These are phyloP conservation scores for Drosophila pegasa DNA, from an alignment of 2,888 invertebrate species.

Conservation along the genomic window DNA sequence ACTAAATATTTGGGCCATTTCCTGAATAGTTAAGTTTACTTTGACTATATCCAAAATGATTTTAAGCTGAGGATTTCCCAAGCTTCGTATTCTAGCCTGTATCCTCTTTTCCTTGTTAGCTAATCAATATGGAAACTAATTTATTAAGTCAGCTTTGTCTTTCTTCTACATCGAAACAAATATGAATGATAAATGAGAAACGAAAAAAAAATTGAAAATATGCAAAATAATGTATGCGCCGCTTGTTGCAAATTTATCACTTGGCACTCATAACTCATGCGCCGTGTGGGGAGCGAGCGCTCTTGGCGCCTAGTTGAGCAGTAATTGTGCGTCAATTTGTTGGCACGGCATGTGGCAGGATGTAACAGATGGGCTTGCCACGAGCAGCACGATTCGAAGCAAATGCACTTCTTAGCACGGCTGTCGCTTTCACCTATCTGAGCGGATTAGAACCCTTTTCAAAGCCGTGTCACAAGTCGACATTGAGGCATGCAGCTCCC, in stretches of 20 bases:
- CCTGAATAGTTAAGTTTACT: no score
- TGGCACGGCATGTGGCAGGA: slow-evolving; percentile 41
- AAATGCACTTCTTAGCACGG: neutral
- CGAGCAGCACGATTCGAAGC: neutral
- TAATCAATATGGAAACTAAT: no score
- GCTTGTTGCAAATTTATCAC: slow-evolving; percentile 60
- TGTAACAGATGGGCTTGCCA: slow-evolving; percentile 11
- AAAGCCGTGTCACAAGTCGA: slow-evolving; percentile 44
- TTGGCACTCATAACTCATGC: slow-evolving; percentile 70
- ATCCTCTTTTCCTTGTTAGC: no score
- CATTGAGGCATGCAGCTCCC: slow-evolving; percentile 17
- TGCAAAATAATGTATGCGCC: slow-evolving; percentile 52
- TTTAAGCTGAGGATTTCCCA: no score
- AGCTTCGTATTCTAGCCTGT: no score
- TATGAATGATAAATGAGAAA: neutral
- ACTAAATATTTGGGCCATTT: no score
- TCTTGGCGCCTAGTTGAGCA: slow-evolving; percentile 71
- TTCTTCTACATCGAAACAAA: slow-evolving; percentile 28
- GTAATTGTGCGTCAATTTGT: slow-evolving; percentile 74
- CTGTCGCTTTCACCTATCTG: slow-evolving; percentile 54
- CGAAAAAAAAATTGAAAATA: neutral
- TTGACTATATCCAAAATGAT: no score
- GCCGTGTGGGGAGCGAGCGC: slow-evolving; percentile 49
- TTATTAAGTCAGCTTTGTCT: neutral
- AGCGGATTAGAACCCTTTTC: slow-evolving; percentile 73